Base-by-base conservation (phyloP, 1,140 invertebrate species). In the Ceratosolen fusciceps region DNA sequence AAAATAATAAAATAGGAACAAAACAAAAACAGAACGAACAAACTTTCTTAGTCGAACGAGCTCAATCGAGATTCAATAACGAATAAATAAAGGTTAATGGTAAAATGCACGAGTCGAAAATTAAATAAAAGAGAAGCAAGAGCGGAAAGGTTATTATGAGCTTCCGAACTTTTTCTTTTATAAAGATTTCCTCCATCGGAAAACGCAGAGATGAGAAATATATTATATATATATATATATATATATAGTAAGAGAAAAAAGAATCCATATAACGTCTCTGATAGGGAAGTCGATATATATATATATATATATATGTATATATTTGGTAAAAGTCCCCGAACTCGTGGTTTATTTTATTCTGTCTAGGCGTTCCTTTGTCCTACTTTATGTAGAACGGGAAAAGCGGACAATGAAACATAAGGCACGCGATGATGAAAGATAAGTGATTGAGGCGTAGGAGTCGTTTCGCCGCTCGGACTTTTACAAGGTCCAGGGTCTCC, bases 141-240 rank as follows among this genome's bases (percentile, higher is more conserved):
- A 70, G 58, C 31, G 49, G 43, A 49, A 49, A 75, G 54, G 62
- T 72, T 29, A 80, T 75, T n/a, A n/a, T n/a, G n/a, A 68, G 67
- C 43, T 75, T 75, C 49, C 67, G 73, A 60, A 68, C 71, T 74
- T 80, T 49, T 80, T 56, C 29, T 70, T 70, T 71, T 70, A 2
- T 62, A 47, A n/a, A 47, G 34, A 10, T 4, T 34, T 19, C 39
- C 24, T 24, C n/a, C n/a, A n/a, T n/a, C n/a, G n/a, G n/a, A 60
- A 60, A 43, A 60, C n/a, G 56, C 9, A 34, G 19, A 16, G 49
- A 19, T 9, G 37, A 65, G 31, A 37, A 65, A 37, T 21, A 37
- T 37, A 37, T n/a, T 9, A n/a, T n/a, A n/a, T 8, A n/a, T 62
- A 62, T 34, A 65, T 37, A 58, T 21, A 26, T 58, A 26, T 62